Conservation (phyloP, 2,888 invertebrate species). For the Noctua janthe region DNA sequence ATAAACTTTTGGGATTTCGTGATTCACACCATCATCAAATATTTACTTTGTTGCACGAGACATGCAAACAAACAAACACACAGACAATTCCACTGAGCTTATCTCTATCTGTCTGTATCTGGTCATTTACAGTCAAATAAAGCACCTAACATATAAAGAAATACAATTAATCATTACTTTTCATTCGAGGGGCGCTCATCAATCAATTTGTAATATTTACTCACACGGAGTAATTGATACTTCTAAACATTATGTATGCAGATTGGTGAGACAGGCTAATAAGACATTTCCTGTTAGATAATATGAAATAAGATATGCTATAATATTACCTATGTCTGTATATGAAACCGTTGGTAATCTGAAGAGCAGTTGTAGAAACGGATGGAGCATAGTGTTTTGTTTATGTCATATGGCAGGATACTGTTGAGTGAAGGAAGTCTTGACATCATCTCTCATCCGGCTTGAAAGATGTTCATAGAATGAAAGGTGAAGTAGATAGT, state of each 20-base stretch:
- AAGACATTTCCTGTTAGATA: conserved; percentile 51
- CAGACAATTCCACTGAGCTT: background rate
- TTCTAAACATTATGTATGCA: conserved; percentile 42
- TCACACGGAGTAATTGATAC: conserved; percentile 45
- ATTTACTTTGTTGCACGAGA: background rate
- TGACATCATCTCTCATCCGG: background rate
- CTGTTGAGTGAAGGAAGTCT: background rate
- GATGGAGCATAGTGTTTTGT: conserved; percentile 6
- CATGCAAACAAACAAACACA: background rate
- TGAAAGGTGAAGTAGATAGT: background rate
- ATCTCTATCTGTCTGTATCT: background rate
- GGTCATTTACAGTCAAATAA: conserved; percentile 14
- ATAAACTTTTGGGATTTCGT: too few species aligned
- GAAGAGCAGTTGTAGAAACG: conserved; percentile 17
- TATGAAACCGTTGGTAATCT: background rate
- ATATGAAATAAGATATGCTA: conserved; percentile 30
- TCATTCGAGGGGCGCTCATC: conserved; percentile 46
- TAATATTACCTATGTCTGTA: background rate
- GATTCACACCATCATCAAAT: background rate
- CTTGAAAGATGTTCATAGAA: background rate
- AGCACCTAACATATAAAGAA: conserved; percentile 26
- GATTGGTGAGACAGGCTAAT: conserved; percentile 39
- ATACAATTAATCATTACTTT: conserved; percentile 48
- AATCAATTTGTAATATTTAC: conserved; percentile 53
- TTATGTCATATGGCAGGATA: conserved; percentile 18